Evolutionary conservation across 2,797 vertebrate genomes (phyloP).

Genomic region (Galagoides demidoff): DNA sequence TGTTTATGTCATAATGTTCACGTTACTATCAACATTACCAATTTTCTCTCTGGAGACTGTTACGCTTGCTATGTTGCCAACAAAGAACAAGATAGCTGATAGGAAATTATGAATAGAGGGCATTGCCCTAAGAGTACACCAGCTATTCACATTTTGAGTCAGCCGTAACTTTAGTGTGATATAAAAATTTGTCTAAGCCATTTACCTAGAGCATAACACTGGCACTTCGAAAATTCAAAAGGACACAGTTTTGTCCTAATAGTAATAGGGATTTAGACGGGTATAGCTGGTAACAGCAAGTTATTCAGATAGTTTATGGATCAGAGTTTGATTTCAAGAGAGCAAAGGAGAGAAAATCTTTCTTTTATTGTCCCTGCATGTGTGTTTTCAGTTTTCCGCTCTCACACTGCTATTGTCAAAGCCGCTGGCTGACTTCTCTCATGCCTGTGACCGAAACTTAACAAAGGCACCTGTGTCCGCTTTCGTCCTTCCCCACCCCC

Average conservation of each 20-base stretch:
- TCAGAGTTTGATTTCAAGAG: slow-evolving; percentile 32
- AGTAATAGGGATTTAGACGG: neutral
- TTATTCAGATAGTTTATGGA: slow-evolving; percentile 33
- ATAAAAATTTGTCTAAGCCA: neutral
- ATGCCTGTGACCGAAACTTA: slow-evolving; percentile 27
- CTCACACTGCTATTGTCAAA: neutral
- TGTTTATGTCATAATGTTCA: neutral
- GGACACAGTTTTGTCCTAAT: neutral
- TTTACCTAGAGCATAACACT: neutral
- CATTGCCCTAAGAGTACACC: neutral
- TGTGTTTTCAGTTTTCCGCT: neutral
- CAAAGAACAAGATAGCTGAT: neutral
- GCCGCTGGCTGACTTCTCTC: neutral
- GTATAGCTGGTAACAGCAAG: neutral
- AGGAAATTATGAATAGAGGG: neutral
- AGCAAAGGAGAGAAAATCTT: neutral
- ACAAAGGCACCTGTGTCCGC: neutral
- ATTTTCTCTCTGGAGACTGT: neutral
- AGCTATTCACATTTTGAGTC: neutral
- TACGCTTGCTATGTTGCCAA: neutral
- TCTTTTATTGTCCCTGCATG: neutral
- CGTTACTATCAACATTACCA: neutral
- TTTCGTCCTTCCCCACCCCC: neutral
- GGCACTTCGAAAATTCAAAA: slow-evolving; percentile 39
- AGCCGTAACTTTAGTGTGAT: neutral